Evolutionary conservation across 2,888 invertebrate genomes (phyloP), one percentile per base, ranked within the genome.

Genomic region (Lacanobia wlatinum): DNA sequence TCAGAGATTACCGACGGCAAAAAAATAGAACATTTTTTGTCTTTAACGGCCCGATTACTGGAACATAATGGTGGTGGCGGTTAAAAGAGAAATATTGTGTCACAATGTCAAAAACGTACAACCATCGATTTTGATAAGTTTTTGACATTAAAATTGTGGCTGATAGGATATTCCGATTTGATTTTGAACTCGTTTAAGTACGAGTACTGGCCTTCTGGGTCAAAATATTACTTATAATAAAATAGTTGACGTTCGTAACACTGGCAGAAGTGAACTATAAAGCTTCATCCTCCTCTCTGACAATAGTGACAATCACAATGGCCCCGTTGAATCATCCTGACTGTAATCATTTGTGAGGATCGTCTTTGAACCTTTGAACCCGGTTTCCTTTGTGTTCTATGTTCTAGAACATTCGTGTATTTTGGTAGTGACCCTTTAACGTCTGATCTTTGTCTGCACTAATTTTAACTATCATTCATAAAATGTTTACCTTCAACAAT

Each of bases 261-360:
- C n/a, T n/a, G 10, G 23, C 18, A 28, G 21, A 18, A 28, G 5
- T 28, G 21, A 46, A 34, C 16, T 52, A 28, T 28, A 14, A 14
- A 48, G 14, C 38, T 40, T 8, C 6, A 40, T 40, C 14, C 6
- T 48, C 28, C 7, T n/a, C 1, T 12, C 18, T 21, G n/a, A 73
- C 53, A 72, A 75, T 28, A 28, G 76, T 66, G 38, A 28, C 34
- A 18, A 34, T 48, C 23, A 76, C 23, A 76, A 67, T 52, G 23
- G 21, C 14, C 2, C 67, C 21, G 28, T 67, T 55, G 28, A 28
- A 40, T 46, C 43, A 4, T 65, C 14, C 16, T 12, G 9, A 46
- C 40, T 23, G 43, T 14, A 48, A 48, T 67, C 28, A 12, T 28
- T 43, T 46, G 53, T 40, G 40, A 48, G 46, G n/a, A 66, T 76